These are phyloP conservation scores for Acrocephalus arundinaceus DNA, from an alignment of 2,113 vertebrate species.

Conservation along the genomic window DNA sequence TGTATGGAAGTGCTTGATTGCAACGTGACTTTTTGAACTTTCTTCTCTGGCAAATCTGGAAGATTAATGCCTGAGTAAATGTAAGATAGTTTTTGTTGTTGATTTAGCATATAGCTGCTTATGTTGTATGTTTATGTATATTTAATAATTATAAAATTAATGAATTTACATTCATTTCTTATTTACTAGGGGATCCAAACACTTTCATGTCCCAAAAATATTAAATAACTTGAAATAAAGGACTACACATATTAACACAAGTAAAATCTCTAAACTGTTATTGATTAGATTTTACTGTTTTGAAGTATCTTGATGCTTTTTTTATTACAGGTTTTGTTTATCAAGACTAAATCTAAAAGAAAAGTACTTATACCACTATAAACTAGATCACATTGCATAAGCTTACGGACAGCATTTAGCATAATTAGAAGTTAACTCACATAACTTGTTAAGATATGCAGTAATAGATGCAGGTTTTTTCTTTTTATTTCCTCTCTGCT, in stretches of 20 bases:
- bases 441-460: background rate
- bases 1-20: background rate
- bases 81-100: background rate
- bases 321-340: background rate
- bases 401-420: background rate
- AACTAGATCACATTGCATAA: background rate
- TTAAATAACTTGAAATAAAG: background rate
- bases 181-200: background rate
- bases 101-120: background rate
- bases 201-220: background rate
- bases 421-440: background rate
- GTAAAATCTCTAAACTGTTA: background rate
- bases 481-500: background rate
- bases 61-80: background rate
- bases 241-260: background rate
- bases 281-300: background rate
- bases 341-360: background rate
- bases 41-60: background rate
- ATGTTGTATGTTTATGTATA: background rate
- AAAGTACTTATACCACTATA: background rate
- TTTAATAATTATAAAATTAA: background rate
- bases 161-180: background rate
- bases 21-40: background rate
- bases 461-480: background rate
- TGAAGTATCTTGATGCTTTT: background rate